Evolutionary conservation across 92 coral and sea anemone species (phyloP).

Genomic region (Virgularia gustaviana): DNA sequence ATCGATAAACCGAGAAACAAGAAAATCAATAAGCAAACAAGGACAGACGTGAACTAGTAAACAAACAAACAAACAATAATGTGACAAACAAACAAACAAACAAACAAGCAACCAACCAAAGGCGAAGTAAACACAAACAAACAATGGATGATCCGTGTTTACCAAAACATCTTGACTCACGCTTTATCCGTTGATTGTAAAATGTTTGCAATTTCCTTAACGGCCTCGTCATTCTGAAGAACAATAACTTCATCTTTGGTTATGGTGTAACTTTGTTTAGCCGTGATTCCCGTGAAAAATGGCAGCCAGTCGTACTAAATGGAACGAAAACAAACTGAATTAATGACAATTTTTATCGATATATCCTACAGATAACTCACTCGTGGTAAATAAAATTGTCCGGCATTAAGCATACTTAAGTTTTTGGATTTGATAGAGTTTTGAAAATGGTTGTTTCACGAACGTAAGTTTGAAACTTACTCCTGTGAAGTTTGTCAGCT

Average conservation of each 20-base stretch:
- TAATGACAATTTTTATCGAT: background rate
- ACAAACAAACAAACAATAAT: background rate
- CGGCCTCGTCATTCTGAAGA: background rate
- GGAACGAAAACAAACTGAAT: background rate
- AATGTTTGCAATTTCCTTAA: background rate
- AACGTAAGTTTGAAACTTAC: too few relatives aligned
- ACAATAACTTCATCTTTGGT: constrained; percentile 6
- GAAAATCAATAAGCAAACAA: too few relatives aligned
- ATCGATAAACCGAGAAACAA: too few relatives aligned
- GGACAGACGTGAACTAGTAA: too few relatives aligned
- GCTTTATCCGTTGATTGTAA: constrained; percentile 12
- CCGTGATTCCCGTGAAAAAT: constrained; percentile 17
- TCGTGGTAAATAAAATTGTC: background rate
- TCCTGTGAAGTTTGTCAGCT: too few relatives aligned
- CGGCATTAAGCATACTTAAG: too few relatives aligned
- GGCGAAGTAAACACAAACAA: background rate
- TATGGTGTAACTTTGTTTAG: constrained; percentile 15
- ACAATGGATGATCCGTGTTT: too few relatives aligned
- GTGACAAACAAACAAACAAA: background rate
- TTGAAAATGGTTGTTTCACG: too few relatives aligned
- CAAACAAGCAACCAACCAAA: background rate
- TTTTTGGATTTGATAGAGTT: too few relatives aligned
- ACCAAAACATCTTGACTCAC: constrained; percentile 1
- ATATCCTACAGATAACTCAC: background rate
- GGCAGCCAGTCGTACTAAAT: constrained; percentile 25